These are phyloP conservation scores for Drosophila pseudoobscura DNA, from an alignment of 1,140 invertebrate species.

Conservation along the genomic window DNA sequence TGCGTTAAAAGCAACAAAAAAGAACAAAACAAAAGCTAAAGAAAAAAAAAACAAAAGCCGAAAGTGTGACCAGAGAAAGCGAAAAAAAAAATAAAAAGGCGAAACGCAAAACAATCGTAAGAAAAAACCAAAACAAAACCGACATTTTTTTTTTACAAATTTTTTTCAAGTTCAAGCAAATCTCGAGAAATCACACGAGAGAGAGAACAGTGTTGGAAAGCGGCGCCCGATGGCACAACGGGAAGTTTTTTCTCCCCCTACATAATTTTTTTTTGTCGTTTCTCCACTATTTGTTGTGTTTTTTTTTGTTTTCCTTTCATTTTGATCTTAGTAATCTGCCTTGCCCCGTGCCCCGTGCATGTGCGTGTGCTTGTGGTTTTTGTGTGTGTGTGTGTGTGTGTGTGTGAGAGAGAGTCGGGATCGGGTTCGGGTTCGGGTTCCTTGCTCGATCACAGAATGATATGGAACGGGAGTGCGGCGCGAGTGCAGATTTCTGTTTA, in stretches of 20 bases:
- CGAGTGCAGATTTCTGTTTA: conserved; percentile 54
- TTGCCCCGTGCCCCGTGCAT: conserved; percentile 2
- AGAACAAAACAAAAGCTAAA: conserved; percentile 15
- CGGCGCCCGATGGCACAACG: conserved; percentile 25
- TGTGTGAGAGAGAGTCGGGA: conserved; percentile 3
- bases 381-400: conserved; percentile 16
- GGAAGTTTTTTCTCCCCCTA: conserved; percentile 37
- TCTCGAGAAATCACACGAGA: conserved; percentile 29
- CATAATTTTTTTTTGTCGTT: background rate
- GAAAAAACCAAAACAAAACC: conserved; percentile 57
- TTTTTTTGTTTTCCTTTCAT: conserved; percentile 41
- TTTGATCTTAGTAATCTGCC: conserved; percentile 39
- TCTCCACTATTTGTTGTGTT: conserved; percentile 4
- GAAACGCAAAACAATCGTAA: conserved; percentile 64
- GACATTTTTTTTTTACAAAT: conserved; percentile 63
- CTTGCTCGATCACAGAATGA: conserved; percentile 15
- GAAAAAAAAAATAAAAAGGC: conserved; percentile 60
- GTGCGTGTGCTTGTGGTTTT: conserved; percentile 4
- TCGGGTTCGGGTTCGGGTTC: conserved; percentile 1
- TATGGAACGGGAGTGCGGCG: conserved; percentile 37
- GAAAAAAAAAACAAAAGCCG: conserved; percentile 28
- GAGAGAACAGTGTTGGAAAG: conserved; percentile 29
- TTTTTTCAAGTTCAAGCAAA: conserved; percentile 66
- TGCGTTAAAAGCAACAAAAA: conserved; percentile 60
- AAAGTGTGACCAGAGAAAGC: conserved; percentile 47